Percentiles rank a stretch among this genome's conserved stretches.
phyloP scores from a whole-genome alignment of 2,888 invertebrate genomes.

The Julus scanicus region DNA sequence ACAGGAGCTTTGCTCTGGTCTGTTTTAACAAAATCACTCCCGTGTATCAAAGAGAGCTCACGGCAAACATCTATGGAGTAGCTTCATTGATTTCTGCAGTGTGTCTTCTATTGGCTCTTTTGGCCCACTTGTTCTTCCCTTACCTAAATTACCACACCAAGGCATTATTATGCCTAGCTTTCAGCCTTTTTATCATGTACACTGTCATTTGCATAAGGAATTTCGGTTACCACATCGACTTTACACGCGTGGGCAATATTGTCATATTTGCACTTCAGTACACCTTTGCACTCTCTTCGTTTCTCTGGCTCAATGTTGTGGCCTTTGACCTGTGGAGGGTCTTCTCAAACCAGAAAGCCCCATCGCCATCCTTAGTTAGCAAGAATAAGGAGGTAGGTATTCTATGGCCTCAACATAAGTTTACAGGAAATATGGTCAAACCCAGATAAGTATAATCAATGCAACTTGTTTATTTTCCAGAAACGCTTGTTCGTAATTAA shows the following conservation, averaged over 20 bases:
- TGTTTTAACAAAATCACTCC: background rate
- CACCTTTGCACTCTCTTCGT: constrained; percentile 88
- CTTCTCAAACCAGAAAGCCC: constrained; percentile 43
- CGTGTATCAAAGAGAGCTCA: background rate
- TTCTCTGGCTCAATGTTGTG: constrained; percentile 95
- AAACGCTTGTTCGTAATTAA: constrained; percentile 19
- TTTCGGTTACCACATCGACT: background rate
- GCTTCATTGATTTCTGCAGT: constrained; percentile 50
- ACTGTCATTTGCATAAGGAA: constrained; percentile 9
- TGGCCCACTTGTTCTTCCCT: constrained; percentile 47
- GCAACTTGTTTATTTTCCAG: constrained; percentile 36
- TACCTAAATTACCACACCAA: constrained; percentile 52
- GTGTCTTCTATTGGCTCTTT: constrained; percentile 46
- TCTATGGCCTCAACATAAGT: background rate
- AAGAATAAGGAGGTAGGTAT: background rate
- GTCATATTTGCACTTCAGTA: constrained; percentile 75
- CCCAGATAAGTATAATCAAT: background rate
- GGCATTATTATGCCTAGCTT: constrained; percentile 44
- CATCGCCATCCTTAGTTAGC: background rate
- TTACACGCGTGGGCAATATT: background rate
- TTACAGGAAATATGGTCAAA: background rate
- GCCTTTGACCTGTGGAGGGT: constrained; percentile 87
- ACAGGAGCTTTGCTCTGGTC: background rate
- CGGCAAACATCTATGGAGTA: background rate
- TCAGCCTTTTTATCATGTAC: constrained; percentile 48